Evolutionary conservation across 2,797 vertebrate genomes (phyloP).

Genomic region (Epinephelus awoara): DNA sequence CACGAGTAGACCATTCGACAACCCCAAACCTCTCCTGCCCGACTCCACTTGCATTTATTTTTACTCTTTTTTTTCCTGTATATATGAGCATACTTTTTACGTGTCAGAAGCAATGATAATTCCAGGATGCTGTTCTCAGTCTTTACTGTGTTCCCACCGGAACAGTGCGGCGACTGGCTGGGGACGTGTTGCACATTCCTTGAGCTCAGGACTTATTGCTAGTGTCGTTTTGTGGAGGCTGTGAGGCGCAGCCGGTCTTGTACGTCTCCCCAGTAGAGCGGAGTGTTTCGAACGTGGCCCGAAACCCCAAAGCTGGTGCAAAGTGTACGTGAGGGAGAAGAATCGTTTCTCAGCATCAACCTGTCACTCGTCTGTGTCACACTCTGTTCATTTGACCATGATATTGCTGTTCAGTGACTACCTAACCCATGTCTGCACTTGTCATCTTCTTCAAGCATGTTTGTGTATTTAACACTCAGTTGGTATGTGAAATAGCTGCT

Average conservation of each 20-base stretch:
- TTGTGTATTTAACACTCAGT: conserved; percentile 64
- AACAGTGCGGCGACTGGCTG: conserved; percentile 66
- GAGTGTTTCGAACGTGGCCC: conserved; percentile 39
- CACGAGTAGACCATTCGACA: conserved; percentile 45
- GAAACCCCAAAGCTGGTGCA: conserved; percentile 58
- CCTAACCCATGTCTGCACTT: conserved; percentile 44
- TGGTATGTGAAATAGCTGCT: conserved; percentile 74
- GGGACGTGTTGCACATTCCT: conserved; percentile 85
- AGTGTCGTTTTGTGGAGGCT: conserved; percentile 70
- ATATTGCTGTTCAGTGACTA: conserved; percentile 52
- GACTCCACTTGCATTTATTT: conserved; percentile 62
- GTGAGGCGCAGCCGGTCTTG: conserved; percentile 64
- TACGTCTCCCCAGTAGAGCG: conserved; percentile 51
- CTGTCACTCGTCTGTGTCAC: conserved; percentile 45
- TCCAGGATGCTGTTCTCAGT: conserved; percentile 80
- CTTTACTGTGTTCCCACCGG: conserved; percentile 61
- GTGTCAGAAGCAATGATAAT: conserved; percentile 77
- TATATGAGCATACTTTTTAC: conserved; percentile 73
- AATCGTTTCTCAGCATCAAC: conserved; percentile 39
- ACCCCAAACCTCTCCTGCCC: conserved; percentile 34
- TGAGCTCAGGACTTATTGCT: conserved; percentile 85
- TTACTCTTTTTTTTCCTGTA: conserved; percentile 55
- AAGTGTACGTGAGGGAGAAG: conserved; percentile 53
- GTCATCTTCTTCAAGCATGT: conserved; percentile 72
- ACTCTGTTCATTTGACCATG: conserved; percentile 50